Evolutionary conservation across 2,888 invertebrate species (phyloP).

Genomic region (Troides aeacus): DNA sequence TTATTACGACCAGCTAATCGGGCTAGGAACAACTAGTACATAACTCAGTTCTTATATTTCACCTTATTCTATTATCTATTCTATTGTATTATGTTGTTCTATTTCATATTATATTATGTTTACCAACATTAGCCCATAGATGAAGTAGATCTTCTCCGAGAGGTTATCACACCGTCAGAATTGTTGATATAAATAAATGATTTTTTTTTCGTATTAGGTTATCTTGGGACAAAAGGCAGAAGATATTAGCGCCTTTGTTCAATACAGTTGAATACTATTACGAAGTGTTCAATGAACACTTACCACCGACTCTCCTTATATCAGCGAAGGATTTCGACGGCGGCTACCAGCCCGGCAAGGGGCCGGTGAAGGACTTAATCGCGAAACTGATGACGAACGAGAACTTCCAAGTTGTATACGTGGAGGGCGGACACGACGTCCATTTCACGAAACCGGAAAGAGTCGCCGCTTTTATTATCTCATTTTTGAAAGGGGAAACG

Average conservation of each 20-base stretch:
- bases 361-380: constrained; percentile 39
- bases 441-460: constrained; percentile 80
- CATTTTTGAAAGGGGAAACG: constrained; percentile 11
- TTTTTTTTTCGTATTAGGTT: constrained; percentile 43
- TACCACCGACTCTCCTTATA: constrained; percentile 53
- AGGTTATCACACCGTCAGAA: too few relatives aligned
- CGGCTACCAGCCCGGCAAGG: constrained; percentile 36
- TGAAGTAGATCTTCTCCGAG: too few relatives aligned
- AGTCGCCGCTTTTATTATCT: not conserved
- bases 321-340: constrained; percentile 39
- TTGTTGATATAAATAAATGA: not conserved
- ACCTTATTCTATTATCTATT: too few relatives aligned
- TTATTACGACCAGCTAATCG: not conserved
- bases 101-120: too few relatives aligned
- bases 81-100: too few relatives aligned
- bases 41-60: too few relatives aligned
- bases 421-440: constrained; percentile 81
- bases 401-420: constrained; percentile 38
- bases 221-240: constrained; percentile 59
- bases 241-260: constrained; percentile 47
- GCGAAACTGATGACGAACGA: constrained; percentile 33
- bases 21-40: not conserved
- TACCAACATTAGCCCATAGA: too few relatives aligned
- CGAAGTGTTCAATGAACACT: constrained; percentile 46
- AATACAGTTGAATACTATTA: constrained; percentile 51